These are phyloP conservation scores for Drosophila mettleri DNA, from an alignment of 2,888 invertebrate genomes.

Conservation along the genomic window DNA sequence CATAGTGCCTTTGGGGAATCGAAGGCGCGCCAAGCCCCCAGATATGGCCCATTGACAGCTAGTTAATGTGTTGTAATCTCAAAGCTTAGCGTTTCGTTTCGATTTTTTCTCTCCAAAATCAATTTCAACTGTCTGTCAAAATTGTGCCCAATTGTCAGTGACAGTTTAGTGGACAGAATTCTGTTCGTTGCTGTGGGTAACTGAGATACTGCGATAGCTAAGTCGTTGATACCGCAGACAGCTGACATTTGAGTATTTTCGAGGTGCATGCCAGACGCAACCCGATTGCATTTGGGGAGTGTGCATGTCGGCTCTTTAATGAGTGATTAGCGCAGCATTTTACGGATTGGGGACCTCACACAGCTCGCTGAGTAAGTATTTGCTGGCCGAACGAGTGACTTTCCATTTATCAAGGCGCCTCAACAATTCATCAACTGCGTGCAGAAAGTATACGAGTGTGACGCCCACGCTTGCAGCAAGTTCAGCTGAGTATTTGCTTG, in stretches of 20 bases:
- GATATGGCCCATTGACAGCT: constrained; percentile 36
- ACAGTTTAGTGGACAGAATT: constrained; percentile 68
- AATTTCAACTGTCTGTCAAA: constrained; percentile 72
- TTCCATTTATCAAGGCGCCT: constrained; percentile 58
- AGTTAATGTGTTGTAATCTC: constrained; percentile 73
- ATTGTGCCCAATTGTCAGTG: constrained; percentile 67
- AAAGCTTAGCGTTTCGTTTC: constrained; percentile 55
- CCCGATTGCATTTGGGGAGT: constrained; percentile 51
- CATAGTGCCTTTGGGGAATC: constrained; percentile 38
- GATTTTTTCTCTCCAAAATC: constrained; percentile 49
- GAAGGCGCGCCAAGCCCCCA: constrained; percentile 26
- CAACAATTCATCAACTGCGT: constrained; percentile 67
- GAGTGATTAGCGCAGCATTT: constrained; percentile 47
- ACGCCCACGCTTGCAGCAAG: constrained; percentile 66
- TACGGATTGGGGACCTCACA: constrained; percentile 29
- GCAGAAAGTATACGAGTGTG: constrained; percentile 52
- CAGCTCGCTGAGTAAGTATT: constrained; percentile 13
- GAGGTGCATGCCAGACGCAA: constrained; percentile 32
- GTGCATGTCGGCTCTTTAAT: constrained; percentile 42
- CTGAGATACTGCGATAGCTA: constrained; percentile 19
- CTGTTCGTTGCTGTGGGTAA: constrained; percentile 14
- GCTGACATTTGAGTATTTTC: constrained; percentile 54
- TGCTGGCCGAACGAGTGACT: constrained; percentile 4
- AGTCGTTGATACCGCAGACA: constrained; percentile 53
- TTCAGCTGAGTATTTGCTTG: constrained; percentile 12